A percentile compares a stretch with the other conserved stretches of the same genome.
Conservation (phyloP, 2,797 vertebrate species). For the Arnoldichthys spilopterus region DNA sequence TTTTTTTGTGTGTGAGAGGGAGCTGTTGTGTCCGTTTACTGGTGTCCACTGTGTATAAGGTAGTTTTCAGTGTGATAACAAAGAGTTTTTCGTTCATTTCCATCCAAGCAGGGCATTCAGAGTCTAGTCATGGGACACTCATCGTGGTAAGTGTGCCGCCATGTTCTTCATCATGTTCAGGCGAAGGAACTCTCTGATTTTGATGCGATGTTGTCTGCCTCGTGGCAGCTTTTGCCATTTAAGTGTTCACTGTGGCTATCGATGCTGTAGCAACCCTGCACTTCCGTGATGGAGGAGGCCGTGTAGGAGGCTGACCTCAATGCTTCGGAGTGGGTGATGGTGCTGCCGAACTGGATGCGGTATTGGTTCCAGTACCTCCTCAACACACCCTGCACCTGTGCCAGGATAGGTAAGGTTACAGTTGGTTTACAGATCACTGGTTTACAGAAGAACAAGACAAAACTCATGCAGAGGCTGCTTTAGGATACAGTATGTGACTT, state of each 20-base stretch:
- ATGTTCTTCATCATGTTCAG: slow-evolving; percentile 66
- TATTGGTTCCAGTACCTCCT: slow-evolving; percentile 96
- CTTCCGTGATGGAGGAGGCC: slow-evolving; percentile 87
- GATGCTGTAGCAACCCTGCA: slow-evolving; percentile 88
- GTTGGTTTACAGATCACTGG: no score
- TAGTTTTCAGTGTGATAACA: slow-evolving; percentile 67
- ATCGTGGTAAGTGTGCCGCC: neutral
- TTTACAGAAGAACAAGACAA: no score
- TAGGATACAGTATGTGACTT: no score
- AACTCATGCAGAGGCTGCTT: no score
- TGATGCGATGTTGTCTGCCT: slow-evolving; percentile 76
- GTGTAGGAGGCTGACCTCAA: slow-evolving; percentile 82
- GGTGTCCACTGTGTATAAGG: slow-evolving; percentile 47
- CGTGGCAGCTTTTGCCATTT: slow-evolving; percentile 89
- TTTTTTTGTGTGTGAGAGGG: no score
- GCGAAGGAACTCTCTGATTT: slow-evolving; percentile 85
- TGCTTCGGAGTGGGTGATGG: slow-evolving; percentile 87
- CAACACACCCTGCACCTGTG: slow-evolving; percentile 91
- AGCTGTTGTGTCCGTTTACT: slow-evolving; percentile 4
- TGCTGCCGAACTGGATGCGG: slow-evolving; percentile 90
- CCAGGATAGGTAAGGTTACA: slow-evolving; percentile 59
- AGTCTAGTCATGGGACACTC: slow-evolving; percentile 25
- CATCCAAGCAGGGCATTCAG: slow-evolving; percentile 27
- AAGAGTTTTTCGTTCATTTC: slow-evolving; percentile 33
- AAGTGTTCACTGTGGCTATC: slow-evolving; percentile 89